Evolutionary conservation across 2,113 vertebrate species (phyloP), one percentile per base, ranked within the genome.

Genomic region (Myotis yumanensis): DNA sequence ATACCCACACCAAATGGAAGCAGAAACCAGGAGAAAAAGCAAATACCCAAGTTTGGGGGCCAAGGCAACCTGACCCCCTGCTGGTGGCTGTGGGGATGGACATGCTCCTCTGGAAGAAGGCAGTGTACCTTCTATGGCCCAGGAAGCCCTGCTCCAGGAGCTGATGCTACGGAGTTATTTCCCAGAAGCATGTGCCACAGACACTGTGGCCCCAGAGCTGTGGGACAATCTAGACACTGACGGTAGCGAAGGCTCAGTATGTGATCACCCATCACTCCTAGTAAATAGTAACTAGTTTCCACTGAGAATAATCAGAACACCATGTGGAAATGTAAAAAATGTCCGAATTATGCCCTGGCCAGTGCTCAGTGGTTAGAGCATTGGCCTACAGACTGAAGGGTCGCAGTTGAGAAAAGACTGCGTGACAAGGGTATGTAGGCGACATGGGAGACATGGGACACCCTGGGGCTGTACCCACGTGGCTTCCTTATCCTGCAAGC

Each of bases 81-180:
- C 46, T 10, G 54, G 68, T 0, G 4, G 69, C 2, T 1, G 8
- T 0, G 2, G 1, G 28, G 69, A 6, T 0, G 0, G 28, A 71
- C 9, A 4, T 1, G 37, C 17, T 9, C 54, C 28, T 16, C 7
- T 11, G 40, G 23, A 54, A 79, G 28, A 48, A 79, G 72, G 72
- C 64, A 17, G n/a, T 0, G 4, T 8, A 46, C 48, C 43, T 46
- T 15, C n/a, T 5, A 16, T 10, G 32, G 52, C 35, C 54, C 7
- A 20, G 46, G 6, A 12, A 46, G 52, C 12, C 43, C 76, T 0
- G 3, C 22, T 51, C 17, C 1, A 3, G 28, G 23, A 43, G 51
- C 57, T 1, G 43, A 54, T 52, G 69, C 28, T 1, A 18, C 40
- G 7, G n/a, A 68, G 28, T 1, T 3, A 20, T 32, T 25, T 54